Conservation (phyloP, 2,113 vertebrate species). For the Chelonoidis abingdonii region DNA sequence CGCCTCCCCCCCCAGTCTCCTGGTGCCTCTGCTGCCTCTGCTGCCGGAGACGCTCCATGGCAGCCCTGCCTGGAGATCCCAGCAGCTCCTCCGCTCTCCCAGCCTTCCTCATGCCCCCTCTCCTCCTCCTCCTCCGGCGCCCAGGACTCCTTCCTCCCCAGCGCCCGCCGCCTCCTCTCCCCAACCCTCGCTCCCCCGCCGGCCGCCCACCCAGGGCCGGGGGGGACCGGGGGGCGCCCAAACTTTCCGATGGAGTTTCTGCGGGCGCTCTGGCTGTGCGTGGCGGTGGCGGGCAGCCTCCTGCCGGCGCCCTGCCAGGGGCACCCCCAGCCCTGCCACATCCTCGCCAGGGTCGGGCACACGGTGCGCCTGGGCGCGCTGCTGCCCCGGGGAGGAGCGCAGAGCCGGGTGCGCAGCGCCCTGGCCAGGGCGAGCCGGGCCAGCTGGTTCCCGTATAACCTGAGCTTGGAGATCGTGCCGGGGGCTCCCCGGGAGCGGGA, state of each 20-base stretch:
- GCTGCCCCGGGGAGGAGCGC: constrained; percentile 74
- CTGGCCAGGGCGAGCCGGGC: constrained; percentile 72
- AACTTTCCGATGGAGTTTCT: not conserved
- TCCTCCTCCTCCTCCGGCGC: not conserved
- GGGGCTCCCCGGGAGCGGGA: constrained; percentile 76
- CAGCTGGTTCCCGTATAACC: constrained; percentile 82
- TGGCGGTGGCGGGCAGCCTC: not conserved
- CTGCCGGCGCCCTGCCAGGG: not conserved
- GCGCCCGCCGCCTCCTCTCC: not conserved
- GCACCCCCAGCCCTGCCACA: constrained; percentile 82
- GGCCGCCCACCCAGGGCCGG: not conserved
- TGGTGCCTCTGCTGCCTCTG: not conserved
- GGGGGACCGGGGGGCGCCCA: not conserved
- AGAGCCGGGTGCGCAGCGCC: constrained; percentile 75
- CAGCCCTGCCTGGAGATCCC: not conserved
- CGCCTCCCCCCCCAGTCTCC: not conserved
- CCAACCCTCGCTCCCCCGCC: too few relatives aligned
- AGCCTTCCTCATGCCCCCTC: not conserved
- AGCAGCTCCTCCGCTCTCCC: not conserved
- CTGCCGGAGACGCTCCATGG: not conserved
- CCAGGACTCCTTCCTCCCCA: not conserved
- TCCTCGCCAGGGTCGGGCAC: constrained; percentile 80
- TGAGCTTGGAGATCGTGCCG: constrained; percentile 82
- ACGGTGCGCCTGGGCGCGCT: constrained; percentile 85
- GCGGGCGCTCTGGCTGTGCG: constrained; percentile 3